Conservation (phyloP, 2,888 invertebrate genomes). For the Tenodera sinensis region DNA sequence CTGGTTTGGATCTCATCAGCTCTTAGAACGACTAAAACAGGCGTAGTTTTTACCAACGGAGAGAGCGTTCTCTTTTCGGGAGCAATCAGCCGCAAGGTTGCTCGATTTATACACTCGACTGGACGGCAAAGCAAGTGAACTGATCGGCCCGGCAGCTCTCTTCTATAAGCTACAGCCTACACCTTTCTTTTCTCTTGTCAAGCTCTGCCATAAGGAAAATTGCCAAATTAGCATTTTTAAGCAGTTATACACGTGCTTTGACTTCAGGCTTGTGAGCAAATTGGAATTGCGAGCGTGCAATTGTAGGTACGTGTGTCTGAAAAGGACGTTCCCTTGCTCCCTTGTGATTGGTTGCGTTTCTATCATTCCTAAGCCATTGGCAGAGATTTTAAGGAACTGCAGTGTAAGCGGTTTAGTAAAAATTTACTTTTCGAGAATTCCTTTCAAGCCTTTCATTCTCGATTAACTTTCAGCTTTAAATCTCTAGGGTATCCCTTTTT, state of each 20-base stretch:
- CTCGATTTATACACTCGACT: not conserved
- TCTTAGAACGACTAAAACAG: not conserved
- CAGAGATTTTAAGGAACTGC: not conserved
- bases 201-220: not conserved
- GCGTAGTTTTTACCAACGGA: not conserved
- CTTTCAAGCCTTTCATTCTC: no score
- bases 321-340: not conserved
- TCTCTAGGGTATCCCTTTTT: no score
- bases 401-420: no score
- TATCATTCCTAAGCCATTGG: not conserved
- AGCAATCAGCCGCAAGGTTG: not conserved
- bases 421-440: no score
- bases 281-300: not conserved
- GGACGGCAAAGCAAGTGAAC: not conserved
- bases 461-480: no score
- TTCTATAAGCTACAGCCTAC: not conserved
- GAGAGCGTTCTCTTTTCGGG: not conserved
- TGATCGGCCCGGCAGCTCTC: not conserved
- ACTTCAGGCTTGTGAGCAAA: not conserved
- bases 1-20: not conserved
- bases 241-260: not conserved
- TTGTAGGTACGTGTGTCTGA: not conserved
- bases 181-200: not conserved
- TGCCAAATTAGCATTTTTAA: not conserved
- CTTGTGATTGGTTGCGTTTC: not conserved